A percentile compares a stretch with the other conserved stretches of the same genome.
These are phyloP conservation scores for Crocodylus rhombifer DNA, from an alignment of 2,797 vertebrate species.

Conservation along the genomic window DNA sequence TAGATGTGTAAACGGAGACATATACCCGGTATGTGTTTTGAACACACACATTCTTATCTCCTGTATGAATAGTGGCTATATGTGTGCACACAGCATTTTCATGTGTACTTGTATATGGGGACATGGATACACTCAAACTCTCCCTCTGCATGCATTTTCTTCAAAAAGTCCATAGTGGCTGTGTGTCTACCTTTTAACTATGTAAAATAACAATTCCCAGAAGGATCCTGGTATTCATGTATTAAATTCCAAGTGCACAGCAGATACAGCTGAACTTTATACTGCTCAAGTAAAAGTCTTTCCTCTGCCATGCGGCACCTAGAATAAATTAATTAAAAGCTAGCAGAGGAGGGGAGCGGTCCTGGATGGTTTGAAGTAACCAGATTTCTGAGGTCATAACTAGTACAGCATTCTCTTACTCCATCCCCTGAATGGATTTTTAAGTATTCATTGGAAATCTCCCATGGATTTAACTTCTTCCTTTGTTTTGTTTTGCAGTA, in stretches of 20 bases:
- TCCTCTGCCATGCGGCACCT: slow-evolving; percentile 49
- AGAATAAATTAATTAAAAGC: slow-evolving; percentile 71
- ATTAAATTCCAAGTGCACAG: slow-evolving; percentile 51
- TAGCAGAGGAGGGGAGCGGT: slow-evolving; percentile 30
- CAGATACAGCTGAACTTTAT: slow-evolving; percentile 54
- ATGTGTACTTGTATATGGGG: neutral
- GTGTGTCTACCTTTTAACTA: neutral
- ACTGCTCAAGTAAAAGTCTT: slow-evolving; percentile 57
- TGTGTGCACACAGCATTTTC: too few relatives aligned
- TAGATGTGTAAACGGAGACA: fast-evolving
- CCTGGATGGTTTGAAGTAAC: slow-evolving; percentile 49
- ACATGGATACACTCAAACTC: fast-evolving
- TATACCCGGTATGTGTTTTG: neutral
- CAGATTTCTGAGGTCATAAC: slow-evolving; percentile 70
- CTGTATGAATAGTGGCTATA: neutral
- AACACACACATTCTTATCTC: fast-evolving
- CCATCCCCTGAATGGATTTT: slow-evolving; percentile 74
- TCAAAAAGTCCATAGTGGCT: neutral
- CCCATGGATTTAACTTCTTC: slow-evolving; percentile 82
- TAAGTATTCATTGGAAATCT: slow-evolving; percentile 82
- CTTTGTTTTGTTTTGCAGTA: slow-evolving; percentile 83
- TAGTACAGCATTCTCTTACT: slow-evolving; percentile 68
- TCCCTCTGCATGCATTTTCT: neutral
- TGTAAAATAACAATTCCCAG: neutral
- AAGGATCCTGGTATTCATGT: slow-evolving; percentile 31